phyloP scores from a whole-genome alignment of 2,888 invertebrate genomes.

The Pomacea canaliculata region DNA sequence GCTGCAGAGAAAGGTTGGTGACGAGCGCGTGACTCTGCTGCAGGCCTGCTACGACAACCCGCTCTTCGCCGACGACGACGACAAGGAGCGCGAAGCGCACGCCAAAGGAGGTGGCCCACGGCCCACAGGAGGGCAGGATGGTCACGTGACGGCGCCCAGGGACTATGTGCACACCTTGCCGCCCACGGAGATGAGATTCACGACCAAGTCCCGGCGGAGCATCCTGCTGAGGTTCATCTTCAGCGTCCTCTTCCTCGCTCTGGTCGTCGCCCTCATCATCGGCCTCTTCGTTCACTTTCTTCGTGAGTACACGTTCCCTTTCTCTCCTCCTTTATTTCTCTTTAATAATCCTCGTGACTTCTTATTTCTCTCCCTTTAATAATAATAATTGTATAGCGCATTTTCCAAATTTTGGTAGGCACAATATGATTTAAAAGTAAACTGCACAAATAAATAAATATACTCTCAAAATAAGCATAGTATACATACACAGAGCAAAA shows the following conservation, averaged over 20 bases:
- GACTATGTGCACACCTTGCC: slow-evolving; percentile 40
- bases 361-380: too few species aligned
- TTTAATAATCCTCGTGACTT: too few species aligned
- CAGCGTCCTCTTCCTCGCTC: slow-evolving; percentile 30
- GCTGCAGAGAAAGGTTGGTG: slow-evolving; percentile 41
- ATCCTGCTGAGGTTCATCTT: slow-evolving; percentile 29
- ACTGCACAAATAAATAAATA: too few species aligned
- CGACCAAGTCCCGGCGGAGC: slow-evolving; percentile 29
- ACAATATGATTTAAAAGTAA: too few species aligned
- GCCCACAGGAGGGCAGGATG: slow-evolving; percentile 4
- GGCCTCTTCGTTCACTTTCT: slow-evolving; percentile 42
- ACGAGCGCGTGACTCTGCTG: slow-evolving; percentile 57
- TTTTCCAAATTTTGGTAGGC: too few species aligned
- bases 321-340: background rate
- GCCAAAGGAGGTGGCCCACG: slow-evolving; percentile 33
- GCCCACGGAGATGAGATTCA: slow-evolving; percentile 32
- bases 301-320: slow-evolving; percentile 32
- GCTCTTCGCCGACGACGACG: slow-evolving; percentile 52
- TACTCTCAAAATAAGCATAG: too few species aligned
- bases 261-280: slow-evolving; percentile 33
- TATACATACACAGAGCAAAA: too few species aligned
- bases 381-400: too few species aligned
- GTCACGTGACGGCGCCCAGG: slow-evolving; percentile 29
- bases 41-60: slow-evolving; percentile 64
- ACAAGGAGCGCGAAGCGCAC: slow-evolving; percentile 24